These are phyloP conservation scores for Andrena hattorfiana DNA, from an alignment of 2,888 invertebrate species.

Conservation along the genomic window DNA sequence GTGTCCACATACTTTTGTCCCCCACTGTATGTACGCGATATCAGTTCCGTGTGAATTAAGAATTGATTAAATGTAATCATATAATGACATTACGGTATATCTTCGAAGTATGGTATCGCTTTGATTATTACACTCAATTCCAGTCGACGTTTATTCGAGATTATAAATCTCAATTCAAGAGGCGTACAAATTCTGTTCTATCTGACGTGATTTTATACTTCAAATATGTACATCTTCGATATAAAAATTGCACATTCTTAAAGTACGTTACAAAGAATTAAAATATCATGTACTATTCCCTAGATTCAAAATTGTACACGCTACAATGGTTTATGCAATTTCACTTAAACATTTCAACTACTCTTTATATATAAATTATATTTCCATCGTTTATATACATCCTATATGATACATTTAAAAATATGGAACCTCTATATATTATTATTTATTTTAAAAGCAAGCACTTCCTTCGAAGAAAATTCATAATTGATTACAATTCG, in stretches of 20 bases:
- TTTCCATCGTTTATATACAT: slow-evolving; percentile 36
- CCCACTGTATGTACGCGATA: no score
- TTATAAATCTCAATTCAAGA: slow-evolving; percentile 10
- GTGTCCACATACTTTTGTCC: no score
- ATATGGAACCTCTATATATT: slow-evolving; percentile 32
- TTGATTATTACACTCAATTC: slow-evolving; percentile 19
- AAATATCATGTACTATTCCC: slow-evolving; percentile 27
- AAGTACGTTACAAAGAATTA: slow-evolving; percentile 45
- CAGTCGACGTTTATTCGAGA: slow-evolving; percentile 28
- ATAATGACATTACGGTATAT: no score
- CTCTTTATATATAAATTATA: neutral
- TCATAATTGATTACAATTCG: slow-evolving; percentile 36
- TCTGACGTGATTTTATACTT: slow-evolving; percentile 35
- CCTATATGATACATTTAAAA: slow-evolving; percentile 35
- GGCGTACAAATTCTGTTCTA: slow-evolving; percentile 31
- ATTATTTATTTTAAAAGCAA: slow-evolving; percentile 21
- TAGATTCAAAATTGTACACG: slow-evolving; percentile 15
- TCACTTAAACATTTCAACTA: neutral
- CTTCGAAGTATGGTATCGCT: neutral
- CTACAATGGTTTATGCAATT: slow-evolving; percentile 21
- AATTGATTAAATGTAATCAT: neutral
- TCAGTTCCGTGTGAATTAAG: neutral
- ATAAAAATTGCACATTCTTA: slow-evolving; percentile 38
- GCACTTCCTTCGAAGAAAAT: slow-evolving; percentile 8
- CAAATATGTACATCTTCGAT: slow-evolving; percentile 48